A percentile compares a stretch with the other conserved stretches of the same genome.
These are phyloP conservation scores for Neosilurus hyrtlii DNA, from an alignment of 2,797 vertebrate genomes.

Conservation along the genomic window DNA sequence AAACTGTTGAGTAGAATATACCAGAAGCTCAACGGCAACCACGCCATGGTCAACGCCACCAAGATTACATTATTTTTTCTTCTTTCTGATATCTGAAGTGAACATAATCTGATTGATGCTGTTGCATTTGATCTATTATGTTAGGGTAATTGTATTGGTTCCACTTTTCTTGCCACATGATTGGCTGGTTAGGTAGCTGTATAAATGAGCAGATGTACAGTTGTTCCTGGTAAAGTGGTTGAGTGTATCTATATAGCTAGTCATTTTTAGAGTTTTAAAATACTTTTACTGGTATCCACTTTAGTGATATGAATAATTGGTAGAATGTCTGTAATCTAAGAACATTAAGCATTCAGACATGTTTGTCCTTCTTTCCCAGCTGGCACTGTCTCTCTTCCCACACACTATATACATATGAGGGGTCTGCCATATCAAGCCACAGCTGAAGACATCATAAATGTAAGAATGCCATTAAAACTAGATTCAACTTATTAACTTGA, in stretches of 20 bases:
- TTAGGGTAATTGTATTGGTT: not conserved
- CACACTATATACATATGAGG: constrained; percentile 79
- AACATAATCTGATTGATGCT: not conserved
- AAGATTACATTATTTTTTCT: not conserved
- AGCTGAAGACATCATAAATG: constrained; percentile 81
- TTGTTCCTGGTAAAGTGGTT: not conserved
- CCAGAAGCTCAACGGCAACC: not conserved
- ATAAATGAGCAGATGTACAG: not conserved
- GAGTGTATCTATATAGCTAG: not conserved
- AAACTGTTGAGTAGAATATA: not conserved
- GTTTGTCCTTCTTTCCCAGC: constrained; percentile 32
- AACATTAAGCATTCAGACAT: not conserved
- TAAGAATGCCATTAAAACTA: constrained; percentile 54
- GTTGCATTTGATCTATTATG: not conserved
- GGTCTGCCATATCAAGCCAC: constrained; percentile 81
- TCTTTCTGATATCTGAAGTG: not conserved
- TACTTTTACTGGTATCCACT: not conserved
- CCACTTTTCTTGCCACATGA: not conserved
- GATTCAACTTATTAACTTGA: not conserved
- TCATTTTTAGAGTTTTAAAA: not conserved
- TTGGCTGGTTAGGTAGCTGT: not conserved
- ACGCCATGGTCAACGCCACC: not conserved
- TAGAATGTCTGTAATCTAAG: too few relatives aligned
- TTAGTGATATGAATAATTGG: not conserved
- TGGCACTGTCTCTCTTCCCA: not conserved